A percentile compares a stretch with the other conserved stretches of the same genome.
These are phyloP conservation scores for Thermophis baileyi DNA, from an alignment of 2,113 vertebrate species.

Conservation along the genomic window DNA sequence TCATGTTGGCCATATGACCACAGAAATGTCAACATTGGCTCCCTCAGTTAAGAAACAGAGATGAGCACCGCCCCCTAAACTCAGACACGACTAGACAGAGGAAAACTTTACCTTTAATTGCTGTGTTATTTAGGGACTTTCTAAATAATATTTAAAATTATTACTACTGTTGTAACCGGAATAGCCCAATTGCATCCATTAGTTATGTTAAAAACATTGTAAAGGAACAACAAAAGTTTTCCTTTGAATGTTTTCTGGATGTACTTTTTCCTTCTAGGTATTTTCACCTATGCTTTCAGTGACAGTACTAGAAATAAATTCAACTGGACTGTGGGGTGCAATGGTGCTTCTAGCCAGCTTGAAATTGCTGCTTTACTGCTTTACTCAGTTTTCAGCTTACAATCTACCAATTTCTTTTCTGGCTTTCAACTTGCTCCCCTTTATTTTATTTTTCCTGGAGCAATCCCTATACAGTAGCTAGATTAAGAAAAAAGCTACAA, in stretches of 20 bases:
- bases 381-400: constrained; percentile 12
- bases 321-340: background rate
- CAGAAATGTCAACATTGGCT: no score
- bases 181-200: rapidly evolving
- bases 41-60: no score
- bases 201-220: background rate
- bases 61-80: no score
- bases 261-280: constrained; percentile 9
- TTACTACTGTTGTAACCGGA: background rate
- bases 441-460: background rate
- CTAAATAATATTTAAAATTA: background rate
- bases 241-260: background rate
- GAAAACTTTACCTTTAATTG: background rate
- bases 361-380: background rate
- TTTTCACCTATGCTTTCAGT: background rate
- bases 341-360: constrained; percentile 18
- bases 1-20: no score
- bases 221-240: background rate
- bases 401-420: background rate
- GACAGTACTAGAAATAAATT: background rate
- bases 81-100: no score
- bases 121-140: background rate
- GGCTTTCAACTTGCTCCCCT: background rate
- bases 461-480: background rate
- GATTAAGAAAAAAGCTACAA: constrained; percentile 39